These are phyloP conservation scores for Sitobion miscanthi DNA, from an alignment of 1,140 invertebrate species.

Conservation along the genomic window DNA sequence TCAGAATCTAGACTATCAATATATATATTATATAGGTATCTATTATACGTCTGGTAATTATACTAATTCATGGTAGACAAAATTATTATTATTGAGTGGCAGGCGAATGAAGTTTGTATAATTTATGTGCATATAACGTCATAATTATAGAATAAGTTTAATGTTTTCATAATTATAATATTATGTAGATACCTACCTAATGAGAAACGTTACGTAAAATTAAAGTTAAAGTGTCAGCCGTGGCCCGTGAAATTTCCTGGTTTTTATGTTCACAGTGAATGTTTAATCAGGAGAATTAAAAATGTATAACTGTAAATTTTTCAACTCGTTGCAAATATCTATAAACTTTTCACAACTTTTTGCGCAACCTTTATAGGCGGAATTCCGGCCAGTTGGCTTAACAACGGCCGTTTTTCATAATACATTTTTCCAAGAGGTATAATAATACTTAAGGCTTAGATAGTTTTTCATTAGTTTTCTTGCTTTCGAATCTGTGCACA, in stretches of 20 bases:
- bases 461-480: not conserved
- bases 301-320: not conserved
- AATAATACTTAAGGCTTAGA: not conserved
- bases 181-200: not conserved
- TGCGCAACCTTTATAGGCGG: not conserved
- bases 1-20: not conserved
- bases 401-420: slow-evolving; percentile 14
- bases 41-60: not conserved
- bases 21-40: no score
- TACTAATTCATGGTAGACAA: not conserved
- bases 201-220: not conserved
- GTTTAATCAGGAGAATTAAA: not conserved
- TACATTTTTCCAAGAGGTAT: not conserved
- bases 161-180: slow-evolving; percentile 5
- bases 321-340: not conserved
- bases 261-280: not conserved
- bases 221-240: not conserved
- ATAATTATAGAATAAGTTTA: not conserved
- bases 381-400: not conserved
- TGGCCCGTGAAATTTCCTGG: not conserved
- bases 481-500: not conserved
- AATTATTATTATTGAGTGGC: not conserved
- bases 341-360: slow-evolving; percentile 13
- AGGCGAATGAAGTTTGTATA: not conserved
- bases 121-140: not conserved